A percentile compares a stretch with the other conserved stretches of the same genome.
Evolutionary conservation across 2,113 vertebrate genomes (phyloP).

Genomic region (Pachycephala philippinensis): DNA sequence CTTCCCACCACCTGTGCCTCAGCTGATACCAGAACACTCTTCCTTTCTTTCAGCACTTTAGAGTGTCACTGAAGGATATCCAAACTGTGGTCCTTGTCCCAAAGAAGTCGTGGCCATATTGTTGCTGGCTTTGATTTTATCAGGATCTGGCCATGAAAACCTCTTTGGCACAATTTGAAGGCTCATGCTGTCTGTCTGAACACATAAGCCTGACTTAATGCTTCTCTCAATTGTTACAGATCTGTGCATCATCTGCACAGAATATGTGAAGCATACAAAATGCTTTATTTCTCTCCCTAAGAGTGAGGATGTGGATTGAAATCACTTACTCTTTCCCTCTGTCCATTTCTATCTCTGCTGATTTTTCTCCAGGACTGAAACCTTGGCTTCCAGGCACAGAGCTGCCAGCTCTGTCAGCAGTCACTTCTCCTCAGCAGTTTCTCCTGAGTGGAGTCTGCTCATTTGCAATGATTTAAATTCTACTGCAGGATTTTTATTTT

Average conservation of each 20-base stretch:
- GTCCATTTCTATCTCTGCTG: not conserved
- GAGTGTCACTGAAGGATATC: not conserved
- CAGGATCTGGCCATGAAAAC: not conserved
- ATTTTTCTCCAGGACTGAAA: conserved; percentile 25
- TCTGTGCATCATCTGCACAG: not conserved
- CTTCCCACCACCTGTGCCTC: not conserved
- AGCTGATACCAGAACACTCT: not conserved
- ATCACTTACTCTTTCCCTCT: not conserved
- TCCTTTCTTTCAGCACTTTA: not conserved
- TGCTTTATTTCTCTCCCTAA: not conserved
- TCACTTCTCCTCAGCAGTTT: conserved; percentile 21
- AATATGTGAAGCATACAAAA: not conserved
- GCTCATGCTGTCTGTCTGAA: not conserved
- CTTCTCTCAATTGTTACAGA: not conserved
- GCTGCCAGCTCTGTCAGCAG: conserved; percentile 47
- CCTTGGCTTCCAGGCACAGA: not conserved
- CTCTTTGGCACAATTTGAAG: not conserved
- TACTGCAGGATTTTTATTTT: conserved; percentile 37
- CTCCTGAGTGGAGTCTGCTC: not conserved
- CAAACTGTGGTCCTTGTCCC: not conserved
- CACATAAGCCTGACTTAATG: not conserved
- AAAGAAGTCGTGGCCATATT: not conserved
- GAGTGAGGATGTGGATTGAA: not conserved
- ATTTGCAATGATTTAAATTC: conserved; percentile 54
- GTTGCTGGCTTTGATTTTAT: not conserved